These are phyloP conservation scores for Mergus octosetaceus DNA, from an alignment of 2,797 vertebrate species.

Conservation along the genomic window DNA sequence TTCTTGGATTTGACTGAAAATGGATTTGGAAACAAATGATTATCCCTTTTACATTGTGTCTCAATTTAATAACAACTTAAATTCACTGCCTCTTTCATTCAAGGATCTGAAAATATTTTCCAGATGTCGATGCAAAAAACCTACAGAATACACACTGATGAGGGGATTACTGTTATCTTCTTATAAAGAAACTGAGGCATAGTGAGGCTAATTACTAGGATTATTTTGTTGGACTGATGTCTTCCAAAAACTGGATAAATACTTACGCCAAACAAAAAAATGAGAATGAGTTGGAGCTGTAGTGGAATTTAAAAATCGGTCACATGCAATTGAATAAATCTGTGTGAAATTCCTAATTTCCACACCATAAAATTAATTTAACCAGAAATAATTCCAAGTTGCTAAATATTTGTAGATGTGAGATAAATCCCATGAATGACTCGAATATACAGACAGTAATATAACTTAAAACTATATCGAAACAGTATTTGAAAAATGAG, in stretches of 20 bases:
- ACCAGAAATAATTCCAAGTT: slow-evolving; percentile 31
- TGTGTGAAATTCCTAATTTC: slow-evolving; percentile 48
- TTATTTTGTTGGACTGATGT: slow-evolving; percentile 9
- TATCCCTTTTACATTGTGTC: neutral
- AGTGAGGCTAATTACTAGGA: slow-evolving; percentile 12
- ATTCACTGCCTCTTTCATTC: slow-evolving; percentile 1
- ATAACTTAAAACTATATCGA: neutral
- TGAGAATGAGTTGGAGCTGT: neutral
- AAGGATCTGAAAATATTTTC: slow-evolving; percentile 30
- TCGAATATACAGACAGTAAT: neutral
- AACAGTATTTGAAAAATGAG: neutral
- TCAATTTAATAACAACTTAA: neutral
- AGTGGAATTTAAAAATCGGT: neutral
- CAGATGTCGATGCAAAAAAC: slow-evolving; percentile 16
- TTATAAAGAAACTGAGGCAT: slow-evolving; percentile 26
- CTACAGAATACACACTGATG: neutral
- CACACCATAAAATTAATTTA: slow-evolving; percentile 43
- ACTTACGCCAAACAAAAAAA: neutral
- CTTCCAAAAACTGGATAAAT: neutral
- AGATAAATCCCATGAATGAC: neutral
- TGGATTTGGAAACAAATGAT: slow-evolving; percentile 7
- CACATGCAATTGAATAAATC: slow-evolving; percentile 12
- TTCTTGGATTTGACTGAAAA: slow-evolving; percentile 42
- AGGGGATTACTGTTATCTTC: neutral
- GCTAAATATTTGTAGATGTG: neutral